Evolutionary conservation across 2,888 invertebrate species (phyloP).

Genomic region (Busseola fusca): DNA sequence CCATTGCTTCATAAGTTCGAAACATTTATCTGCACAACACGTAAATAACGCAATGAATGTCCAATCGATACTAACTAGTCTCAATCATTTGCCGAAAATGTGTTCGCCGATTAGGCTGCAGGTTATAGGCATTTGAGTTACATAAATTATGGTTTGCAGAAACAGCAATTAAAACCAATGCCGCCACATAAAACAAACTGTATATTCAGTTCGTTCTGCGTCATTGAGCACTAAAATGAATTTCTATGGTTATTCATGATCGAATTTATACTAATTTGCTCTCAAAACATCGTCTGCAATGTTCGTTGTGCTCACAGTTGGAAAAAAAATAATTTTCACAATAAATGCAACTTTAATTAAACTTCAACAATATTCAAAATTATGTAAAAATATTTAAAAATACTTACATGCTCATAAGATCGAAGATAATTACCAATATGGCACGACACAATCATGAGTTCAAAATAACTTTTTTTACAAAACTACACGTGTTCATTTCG

Average conservation of each 20-base stretch:
- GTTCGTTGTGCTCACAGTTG: not conserved
- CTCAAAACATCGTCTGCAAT: slow-evolving; percentile 1
- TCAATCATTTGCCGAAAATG: too few relatives aligned
- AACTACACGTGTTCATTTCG: slow-evolving; percentile 69
- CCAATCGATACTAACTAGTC: too few relatives aligned
- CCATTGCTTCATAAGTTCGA: too few relatives aligned
- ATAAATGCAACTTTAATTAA: not conserved
- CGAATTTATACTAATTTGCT: slow-evolving; percentile 6
- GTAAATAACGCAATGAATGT: too few relatives aligned
- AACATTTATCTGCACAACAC: too few relatives aligned
- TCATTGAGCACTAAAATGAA: slow-evolving; percentile 21
- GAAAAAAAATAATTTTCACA: not conserved
- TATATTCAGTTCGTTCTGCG: slow-evolving; percentile 30
- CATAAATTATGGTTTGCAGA: not conserved
- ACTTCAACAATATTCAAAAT: not conserved
- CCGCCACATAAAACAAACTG: slow-evolving; percentile 14
- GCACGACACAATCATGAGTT: slow-evolving; percentile 83
- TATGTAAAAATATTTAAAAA: slow-evolving; percentile 30
- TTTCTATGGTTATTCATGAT: slow-evolving; percentile 6
- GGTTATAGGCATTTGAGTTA: not conserved
- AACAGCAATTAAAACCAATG: slow-evolving; percentile 15
- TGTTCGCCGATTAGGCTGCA: too few relatives aligned
- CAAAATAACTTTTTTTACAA: slow-evolving; percentile 66
- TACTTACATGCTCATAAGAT: slow-evolving; percentile 82
- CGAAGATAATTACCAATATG: slow-evolving; percentile 73